Conservation (phyloP, 2,113 vertebrate genomes). For the Eulemur macaco region DNA sequence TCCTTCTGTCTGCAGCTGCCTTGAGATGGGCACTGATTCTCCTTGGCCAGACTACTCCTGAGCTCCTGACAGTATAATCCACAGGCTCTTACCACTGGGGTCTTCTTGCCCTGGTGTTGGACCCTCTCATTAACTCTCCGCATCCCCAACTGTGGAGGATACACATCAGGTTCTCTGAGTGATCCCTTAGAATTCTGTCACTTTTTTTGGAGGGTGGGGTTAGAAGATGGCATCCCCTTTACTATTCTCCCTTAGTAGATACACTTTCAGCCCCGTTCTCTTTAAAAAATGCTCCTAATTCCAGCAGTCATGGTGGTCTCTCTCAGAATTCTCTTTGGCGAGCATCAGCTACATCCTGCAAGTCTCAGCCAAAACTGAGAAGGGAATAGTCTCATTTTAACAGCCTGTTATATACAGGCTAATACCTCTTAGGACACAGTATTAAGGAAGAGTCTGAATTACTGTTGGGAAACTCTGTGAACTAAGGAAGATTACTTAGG, state of each 20-base stretch:
- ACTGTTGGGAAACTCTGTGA: not conserved
- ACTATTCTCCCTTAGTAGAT: not conserved
- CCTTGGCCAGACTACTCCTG: not conserved
- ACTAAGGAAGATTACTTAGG: constrained; percentile 16
- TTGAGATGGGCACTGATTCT: not conserved
- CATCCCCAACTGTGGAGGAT: not conserved
- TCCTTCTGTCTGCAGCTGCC: not conserved
- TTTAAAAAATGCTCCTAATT: not conserved
- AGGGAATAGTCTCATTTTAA: not conserved
- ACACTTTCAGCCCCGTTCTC: not conserved
- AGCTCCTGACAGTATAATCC: not conserved
- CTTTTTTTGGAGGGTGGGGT: not conserved
- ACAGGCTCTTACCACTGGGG: not conserved
- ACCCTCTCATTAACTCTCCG: not conserved
- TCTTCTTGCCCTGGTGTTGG: not conserved
- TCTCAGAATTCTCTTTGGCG: not conserved
- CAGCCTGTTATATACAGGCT: not conserved
- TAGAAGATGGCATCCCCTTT: not conserved
- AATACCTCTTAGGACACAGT: not conserved
- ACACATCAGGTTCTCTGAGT: not conserved
- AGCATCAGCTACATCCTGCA: not conserved
- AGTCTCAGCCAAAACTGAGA: not conserved
- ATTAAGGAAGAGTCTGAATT: constrained; percentile 1
- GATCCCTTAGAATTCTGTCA: not conserved
- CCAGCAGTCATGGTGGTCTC: not conserved